These are phyloP conservation scores for Chromobotia macracanthus DNA, from an alignment of 2,797 vertebrate species.

Conservation along the genomic window DNA sequence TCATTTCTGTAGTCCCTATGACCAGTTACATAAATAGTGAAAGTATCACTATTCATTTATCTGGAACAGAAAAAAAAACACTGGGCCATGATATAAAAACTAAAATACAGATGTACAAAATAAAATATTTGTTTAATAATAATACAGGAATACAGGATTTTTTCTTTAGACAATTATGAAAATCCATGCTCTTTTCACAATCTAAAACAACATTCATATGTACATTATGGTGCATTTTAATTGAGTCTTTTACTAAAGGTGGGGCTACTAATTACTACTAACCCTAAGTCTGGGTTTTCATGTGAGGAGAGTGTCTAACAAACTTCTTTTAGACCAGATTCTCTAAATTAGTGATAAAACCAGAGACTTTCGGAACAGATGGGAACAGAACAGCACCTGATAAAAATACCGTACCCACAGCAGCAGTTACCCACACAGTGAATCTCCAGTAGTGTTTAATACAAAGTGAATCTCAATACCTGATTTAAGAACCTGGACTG, in stretches of 20 bases:
- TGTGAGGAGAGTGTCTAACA: not conserved
- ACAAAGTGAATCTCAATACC: slow-evolving; percentile 14
- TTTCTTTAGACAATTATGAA: slow-evolving; percentile 65
- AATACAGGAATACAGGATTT: slow-evolving; percentile 63
- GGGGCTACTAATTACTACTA: too few species aligned
- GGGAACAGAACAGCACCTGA: slow-evolving; percentile 38
- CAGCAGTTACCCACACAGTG: slow-evolving; percentile 27
- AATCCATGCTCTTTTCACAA: slow-evolving; percentile 73
- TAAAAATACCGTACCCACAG: slow-evolving; percentile 32
- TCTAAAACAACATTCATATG: slow-evolving; percentile 71
- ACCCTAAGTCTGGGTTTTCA: slow-evolving; percentile 31
- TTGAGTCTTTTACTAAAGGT: slow-evolving; percentile 56
- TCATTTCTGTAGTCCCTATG: slow-evolving; percentile 66
- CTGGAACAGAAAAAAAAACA: slow-evolving; percentile 55
- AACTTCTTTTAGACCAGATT: slow-evolving; percentile 8
- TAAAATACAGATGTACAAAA: slow-evolving; percentile 71
- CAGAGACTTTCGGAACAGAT: slow-evolving; percentile 24
- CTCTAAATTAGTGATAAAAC: not conserved
- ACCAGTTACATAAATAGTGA: slow-evolving; percentile 54
- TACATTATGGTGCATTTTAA: slow-evolving; percentile 67
- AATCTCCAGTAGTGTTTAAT: slow-evolving; percentile 25
- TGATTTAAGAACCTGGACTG: slow-evolving; percentile 2
- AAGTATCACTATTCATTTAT: slow-evolving; percentile 48
- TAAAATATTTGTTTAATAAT: slow-evolving; percentile 62
- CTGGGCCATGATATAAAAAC: slow-evolving; percentile 68